Evolutionary conservation across 2,113 vertebrate genomes (phyloP).

Genomic region (Thryonomys swinderianus): DNA sequence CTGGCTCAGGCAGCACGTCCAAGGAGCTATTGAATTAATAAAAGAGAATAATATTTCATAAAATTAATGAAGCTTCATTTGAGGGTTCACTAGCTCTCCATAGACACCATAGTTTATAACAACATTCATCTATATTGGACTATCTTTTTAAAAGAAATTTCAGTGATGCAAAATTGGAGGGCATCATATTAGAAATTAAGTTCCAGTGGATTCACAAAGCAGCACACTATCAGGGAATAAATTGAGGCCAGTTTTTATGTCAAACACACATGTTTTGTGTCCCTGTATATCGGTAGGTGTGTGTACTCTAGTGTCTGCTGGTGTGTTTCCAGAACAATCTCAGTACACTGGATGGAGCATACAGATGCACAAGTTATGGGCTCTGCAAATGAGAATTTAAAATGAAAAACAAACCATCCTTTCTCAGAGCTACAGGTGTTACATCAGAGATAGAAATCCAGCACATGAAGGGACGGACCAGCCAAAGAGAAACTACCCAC

Average conservation of each 20-base stretch:
- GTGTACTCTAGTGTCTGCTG: neutral
- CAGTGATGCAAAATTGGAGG: neutral
- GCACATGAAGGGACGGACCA: neutral
- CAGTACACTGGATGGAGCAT: neutral
- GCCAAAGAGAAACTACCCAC: neutral
- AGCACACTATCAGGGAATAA: neutral
- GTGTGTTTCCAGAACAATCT: neutral
- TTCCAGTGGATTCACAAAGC: neutral
- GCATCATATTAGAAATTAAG: constrained; percentile 23
- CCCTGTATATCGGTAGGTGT: neutral
- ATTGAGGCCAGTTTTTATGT: neutral
- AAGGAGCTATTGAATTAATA: neutral
- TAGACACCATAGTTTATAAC: constrained; percentile 42
- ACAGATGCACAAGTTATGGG: neutral
- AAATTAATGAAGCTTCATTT: constrained; percentile 65
- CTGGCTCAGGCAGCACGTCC: neutral
- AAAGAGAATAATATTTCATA: constrained; percentile 33
- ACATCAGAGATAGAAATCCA: neutral
- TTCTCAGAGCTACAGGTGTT: neutral
- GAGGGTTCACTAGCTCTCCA: constrained; percentile 51
- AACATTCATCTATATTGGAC: constrained; percentile 47
- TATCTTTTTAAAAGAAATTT: constrained; percentile 50
- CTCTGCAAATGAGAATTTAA: neutral
- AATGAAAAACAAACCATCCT: neutral
- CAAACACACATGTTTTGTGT: neutral